Percentiles rank a stretch among this genome's conserved stretches.
These are phyloP conservation scores for Araneus ventricosus DNA, from an alignment of 1,140 invertebrate species.

Conservation along the genomic window DNA sequence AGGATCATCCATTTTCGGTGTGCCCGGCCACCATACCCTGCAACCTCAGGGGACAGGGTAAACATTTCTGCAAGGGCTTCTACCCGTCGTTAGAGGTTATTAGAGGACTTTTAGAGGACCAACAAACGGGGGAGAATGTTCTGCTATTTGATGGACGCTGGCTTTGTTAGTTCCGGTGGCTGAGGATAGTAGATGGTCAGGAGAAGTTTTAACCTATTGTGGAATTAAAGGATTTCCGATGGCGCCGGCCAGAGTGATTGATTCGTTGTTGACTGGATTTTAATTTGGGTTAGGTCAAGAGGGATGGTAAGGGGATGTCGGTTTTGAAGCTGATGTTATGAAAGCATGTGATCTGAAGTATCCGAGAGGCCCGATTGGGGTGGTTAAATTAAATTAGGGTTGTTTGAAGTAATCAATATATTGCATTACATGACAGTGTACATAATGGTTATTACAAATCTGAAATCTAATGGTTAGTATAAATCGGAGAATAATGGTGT, in stretches of 20 bases:
- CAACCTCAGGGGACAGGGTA: conserved; percentile 35
- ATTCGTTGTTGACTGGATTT: neutral
- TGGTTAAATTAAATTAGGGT: no score
- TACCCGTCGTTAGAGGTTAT: neutral
- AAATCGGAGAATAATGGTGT: no score
- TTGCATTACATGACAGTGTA: no score
- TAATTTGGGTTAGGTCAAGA: neutral
- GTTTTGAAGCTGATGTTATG: neutral
- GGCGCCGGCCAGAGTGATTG: neutral
- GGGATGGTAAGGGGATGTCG: neutral
- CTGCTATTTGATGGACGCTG: neutral
- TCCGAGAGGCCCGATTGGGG: neutral
- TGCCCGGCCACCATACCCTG: neutral
- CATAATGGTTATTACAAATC: no score
- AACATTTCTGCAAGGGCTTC: conserved; percentile 5
- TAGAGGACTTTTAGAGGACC: neutral
- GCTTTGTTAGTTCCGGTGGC: conserved; percentile 8
- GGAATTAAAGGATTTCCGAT: neutral
- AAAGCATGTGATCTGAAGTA: neutral
- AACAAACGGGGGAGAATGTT: neutral
- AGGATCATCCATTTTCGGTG: conserved; percentile 39
- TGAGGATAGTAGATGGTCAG: neutral
- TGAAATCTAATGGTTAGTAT: no score
- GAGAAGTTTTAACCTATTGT: neutral
- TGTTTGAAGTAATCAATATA: no score